These are phyloP conservation scores for Ectemnius continuus DNA, from an alignment of 2,888 invertebrate genomes.

Conservation along the genomic window DNA sequence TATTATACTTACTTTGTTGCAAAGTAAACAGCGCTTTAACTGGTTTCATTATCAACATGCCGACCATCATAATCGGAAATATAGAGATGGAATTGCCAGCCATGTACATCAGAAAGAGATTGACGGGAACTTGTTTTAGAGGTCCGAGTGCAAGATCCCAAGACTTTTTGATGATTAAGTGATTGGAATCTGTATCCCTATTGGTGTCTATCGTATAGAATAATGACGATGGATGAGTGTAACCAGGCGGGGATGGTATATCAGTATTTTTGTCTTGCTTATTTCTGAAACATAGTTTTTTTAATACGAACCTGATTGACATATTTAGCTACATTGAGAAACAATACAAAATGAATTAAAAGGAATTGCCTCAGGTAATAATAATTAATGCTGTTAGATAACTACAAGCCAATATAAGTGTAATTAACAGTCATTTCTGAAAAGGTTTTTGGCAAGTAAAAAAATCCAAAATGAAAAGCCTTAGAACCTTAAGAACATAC, in stretches of 20 bases:
- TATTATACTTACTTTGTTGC: conserved; percentile 81
- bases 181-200: conserved; percentile 90
- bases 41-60: conserved; percentile 98
- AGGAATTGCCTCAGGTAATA: too few species aligned
- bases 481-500: too few species aligned
- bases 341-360: too few species aligned
- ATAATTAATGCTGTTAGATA: too few species aligned
- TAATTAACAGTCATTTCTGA: background rate
- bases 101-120: conserved; percentile 99
- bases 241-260: conserved; percentile 91
- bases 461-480: too few species aligned
- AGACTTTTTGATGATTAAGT: conserved; percentile 93
- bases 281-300: conserved; percentile 58
- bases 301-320: too few species aligned
- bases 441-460: background rate
- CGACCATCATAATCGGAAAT: conserved; percentile 99
- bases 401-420: too few species aligned
- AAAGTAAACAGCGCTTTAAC: conserved; percentile 96
- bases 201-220: conserved; percentile 86
- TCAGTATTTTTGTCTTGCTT: conserved; percentile 79
- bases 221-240: conserved; percentile 85
- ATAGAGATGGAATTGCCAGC: conserved; percentile 99
- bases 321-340: too few species aligned
- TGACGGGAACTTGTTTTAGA: conserved; percentile 98
- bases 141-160: conserved; percentile 98